These are phyloP conservation scores for Callionymus lyra DNA, from an alignment of 2,113 vertebrate species.

Conservation along the genomic window DNA sequence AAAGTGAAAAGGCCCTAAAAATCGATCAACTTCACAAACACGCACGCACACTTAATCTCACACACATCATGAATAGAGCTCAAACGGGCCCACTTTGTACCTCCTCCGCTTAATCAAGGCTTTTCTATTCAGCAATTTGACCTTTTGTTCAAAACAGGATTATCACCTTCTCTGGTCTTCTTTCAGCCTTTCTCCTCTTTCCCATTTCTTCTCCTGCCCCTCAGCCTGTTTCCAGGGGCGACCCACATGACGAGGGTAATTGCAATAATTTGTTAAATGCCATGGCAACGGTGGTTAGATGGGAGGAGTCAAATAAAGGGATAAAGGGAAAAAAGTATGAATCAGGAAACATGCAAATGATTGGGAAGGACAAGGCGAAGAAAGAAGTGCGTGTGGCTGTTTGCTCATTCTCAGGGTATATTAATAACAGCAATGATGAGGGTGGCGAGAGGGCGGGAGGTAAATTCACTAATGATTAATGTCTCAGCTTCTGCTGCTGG, in stretches of 20 bases:
- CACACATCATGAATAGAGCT: slow-evolving; percentile 42
- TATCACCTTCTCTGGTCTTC: slow-evolving; percentile 80
- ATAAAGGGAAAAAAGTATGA: slow-evolving; percentile 29
- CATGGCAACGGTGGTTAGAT: slow-evolving; percentile 99
- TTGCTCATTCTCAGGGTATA: slow-evolving; percentile 98
- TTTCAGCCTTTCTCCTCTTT: slow-evolving; percentile 70
- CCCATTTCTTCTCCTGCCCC: slow-evolving; percentile 72
- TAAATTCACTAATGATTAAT: slow-evolving; percentile 99
- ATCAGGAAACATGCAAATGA: slow-evolving; percentile 86
- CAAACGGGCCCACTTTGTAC: slow-evolving; percentile 93
- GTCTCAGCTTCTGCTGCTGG: slow-evolving; percentile 76
- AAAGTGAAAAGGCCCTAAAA: slow-evolving; percentile 77
- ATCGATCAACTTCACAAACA: slow-evolving; percentile 32
- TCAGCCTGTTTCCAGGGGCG: slow-evolving; percentile 94
- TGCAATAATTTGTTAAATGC: slow-evolving; percentile 99
- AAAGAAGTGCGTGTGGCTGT: slow-evolving; percentile 74
- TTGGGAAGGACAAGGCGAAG: slow-evolving; percentile 79
- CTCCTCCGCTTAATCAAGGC: slow-evolving; percentile 99
- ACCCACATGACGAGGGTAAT: slow-evolving; percentile 99
- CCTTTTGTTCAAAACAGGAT: slow-evolving; percentile 99
- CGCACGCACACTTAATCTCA: slow-evolving; percentile 12
- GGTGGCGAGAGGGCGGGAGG: slow-evolving; percentile 70
- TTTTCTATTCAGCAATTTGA: slow-evolving; percentile 99
- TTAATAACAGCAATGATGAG: slow-evolving; percentile 81
- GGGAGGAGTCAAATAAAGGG: slow-evolving; percentile 85